Evolutionary conservation across 2,888 invertebrate genomes (phyloP).

Genomic region (Machimus rusticus): DNA sequence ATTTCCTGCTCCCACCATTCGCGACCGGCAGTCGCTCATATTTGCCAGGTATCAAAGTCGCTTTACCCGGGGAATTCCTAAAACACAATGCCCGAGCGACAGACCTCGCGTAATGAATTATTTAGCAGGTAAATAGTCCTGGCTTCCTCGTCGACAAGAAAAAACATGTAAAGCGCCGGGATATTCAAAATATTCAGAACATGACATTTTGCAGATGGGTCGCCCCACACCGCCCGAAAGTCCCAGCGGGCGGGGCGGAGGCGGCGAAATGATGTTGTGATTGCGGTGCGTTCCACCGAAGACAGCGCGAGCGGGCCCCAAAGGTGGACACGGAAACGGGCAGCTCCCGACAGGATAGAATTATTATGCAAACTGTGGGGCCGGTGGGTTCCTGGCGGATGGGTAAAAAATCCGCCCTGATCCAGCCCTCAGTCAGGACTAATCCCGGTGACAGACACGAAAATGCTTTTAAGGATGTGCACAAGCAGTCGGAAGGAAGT

Average conservation of each 20-base stretch:
- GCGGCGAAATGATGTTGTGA: not conserved
- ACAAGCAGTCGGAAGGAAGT: not conserved
- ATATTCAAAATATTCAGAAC: constrained; percentile 8
- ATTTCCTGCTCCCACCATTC: not conserved
- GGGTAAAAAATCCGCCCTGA: not conserved
- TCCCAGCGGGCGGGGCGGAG: no score
- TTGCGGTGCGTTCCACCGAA: not conserved
- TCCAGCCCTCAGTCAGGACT: not conserved
- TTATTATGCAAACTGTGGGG: not conserved
- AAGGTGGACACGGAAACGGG: not conserved
- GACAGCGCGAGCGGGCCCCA: not conserved
- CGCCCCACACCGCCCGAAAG: not conserved
- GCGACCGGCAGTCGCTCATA: not conserved
- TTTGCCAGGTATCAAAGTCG: not conserved
- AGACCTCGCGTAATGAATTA: constrained; percentile 23
- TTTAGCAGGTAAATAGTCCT: not conserved
- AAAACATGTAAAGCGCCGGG: constrained; percentile 1
- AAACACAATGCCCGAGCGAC: not conserved
- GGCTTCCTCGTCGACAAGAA: not conserved
- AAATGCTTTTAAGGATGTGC: constrained; percentile 9
- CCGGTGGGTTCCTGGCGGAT: not conserved
- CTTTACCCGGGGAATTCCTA: not conserved
- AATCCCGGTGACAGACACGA: not conserved
- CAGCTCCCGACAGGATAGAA: not conserved
- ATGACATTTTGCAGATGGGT: constrained; percentile 19